phyloP scores from a whole-genome alignment of 2,797 vertebrate species.

The Echeneis naucrates region DNA sequence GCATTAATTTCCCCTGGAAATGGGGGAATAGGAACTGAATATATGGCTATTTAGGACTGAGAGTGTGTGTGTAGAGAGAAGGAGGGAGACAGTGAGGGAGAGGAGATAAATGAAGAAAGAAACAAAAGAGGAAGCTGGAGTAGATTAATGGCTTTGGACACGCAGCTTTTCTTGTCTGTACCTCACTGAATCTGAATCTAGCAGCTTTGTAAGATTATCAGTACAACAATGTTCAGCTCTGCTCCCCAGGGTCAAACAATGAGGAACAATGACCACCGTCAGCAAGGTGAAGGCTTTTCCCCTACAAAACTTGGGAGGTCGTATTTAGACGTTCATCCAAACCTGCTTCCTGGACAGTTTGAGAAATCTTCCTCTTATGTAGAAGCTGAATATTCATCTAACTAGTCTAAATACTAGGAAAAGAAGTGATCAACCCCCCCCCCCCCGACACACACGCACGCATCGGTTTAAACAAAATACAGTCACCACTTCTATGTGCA shows the following conservation, averaged over 20 bases:
- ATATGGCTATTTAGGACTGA: slow-evolving; percentile 57
- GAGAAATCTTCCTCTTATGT: too few relatives aligned
- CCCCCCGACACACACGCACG: too few relatives aligned
- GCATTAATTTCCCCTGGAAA: slow-evolving; percentile 62
- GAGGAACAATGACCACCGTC: slow-evolving; percentile 28
- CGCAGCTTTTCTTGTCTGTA: slow-evolving; percentile 51
- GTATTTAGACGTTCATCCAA: slow-evolving; percentile 6
- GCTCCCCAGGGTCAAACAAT: slow-evolving; percentile 31
- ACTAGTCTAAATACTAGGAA: not conserved
- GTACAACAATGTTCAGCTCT: slow-evolving; percentile 33
- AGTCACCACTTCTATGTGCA: not conserved
- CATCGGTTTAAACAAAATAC: too few relatives aligned
- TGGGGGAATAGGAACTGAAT: slow-evolving; percentile 43
- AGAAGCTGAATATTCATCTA: too few relatives aligned
- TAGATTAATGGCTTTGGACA: slow-evolving; percentile 64
- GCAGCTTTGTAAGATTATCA: slow-evolving; percentile 46
- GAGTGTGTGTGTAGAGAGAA: slow-evolving; percentile 29
- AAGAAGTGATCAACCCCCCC: too few relatives aligned
- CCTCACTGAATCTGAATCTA: slow-evolving; percentile 44
- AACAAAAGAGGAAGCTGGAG: slow-evolving; percentile 22
- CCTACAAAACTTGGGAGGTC: not conserved
- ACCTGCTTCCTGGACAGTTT: too few relatives aligned
- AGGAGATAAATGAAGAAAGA: slow-evolving; percentile 39
- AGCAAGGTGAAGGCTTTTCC: slow-evolving; percentile 21
- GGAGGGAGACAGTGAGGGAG: slow-evolving; percentile 1